phyloP scores from a whole-genome alignment of 2,888 invertebrate species.

The Gastracanthus pulcherrimus region DNA sequence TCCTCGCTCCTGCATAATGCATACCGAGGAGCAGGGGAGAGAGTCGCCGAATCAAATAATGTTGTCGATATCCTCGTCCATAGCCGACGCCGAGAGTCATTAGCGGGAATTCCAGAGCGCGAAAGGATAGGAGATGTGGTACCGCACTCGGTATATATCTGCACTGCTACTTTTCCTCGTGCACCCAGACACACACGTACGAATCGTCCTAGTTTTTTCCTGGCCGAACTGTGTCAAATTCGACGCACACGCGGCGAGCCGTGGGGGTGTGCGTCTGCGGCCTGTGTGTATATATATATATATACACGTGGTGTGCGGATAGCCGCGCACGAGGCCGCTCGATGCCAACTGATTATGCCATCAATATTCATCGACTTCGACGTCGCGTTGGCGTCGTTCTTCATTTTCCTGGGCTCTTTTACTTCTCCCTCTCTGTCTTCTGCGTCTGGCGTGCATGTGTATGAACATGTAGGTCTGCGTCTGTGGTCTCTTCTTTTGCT shows the following conservation, averaged over 20 bases:
- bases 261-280: background rate
- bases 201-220: slow-evolving; percentile 19
- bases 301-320: background rate
- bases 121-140: no score
- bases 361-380: slow-evolving; percentile 33
- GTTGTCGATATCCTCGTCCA: slow-evolving; percentile 9
- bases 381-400: slow-evolving; percentile 1
- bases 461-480: no score
- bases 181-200: background rate
- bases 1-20: slow-evolving; percentile 33
- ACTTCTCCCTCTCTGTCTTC: background rate
- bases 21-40: background rate
- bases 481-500: no score
- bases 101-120: slow-evolving; percentile 5
- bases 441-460: no score
- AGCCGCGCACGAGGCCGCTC: background rate
- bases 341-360: slow-evolving; percentile 41
- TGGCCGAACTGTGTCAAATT: slow-evolving; percentile 10
- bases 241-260: background rate
- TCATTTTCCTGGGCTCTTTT: background rate
- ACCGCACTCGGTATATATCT: background rate
- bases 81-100: background rate
- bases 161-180: background rate
- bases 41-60: background rate
- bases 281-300: background rate